Percentiles rank a stretch among this genome's conserved stretches.
phyloP scores from a whole-genome alignment of 2,113 vertebrate genomes.

The Sminthopsis crassicaudata region DNA sequence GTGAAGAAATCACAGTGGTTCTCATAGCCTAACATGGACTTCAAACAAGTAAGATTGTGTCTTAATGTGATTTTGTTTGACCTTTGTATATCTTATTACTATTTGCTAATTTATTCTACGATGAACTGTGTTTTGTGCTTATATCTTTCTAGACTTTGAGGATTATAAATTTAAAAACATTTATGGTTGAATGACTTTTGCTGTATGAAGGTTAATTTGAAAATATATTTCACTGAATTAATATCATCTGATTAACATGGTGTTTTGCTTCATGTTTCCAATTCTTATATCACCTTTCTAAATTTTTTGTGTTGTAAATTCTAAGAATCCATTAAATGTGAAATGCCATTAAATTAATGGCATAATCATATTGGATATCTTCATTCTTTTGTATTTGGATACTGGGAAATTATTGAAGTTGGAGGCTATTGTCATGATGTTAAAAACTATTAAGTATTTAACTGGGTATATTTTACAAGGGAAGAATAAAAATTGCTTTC shows the following conservation, averaged over 20 bases:
- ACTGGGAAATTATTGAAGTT: neutral
- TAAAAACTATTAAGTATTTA: neutral
- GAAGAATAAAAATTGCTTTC: neutral
- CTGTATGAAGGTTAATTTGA: no score
- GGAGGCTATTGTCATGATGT: neutral
- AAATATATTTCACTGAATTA: neutral
- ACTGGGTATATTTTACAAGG: neutral
- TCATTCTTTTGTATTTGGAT: neutral
- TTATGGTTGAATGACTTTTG: no score
- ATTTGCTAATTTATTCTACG: no score
- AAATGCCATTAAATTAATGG: neutral
- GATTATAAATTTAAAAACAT: no score
- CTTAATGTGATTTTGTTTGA: no score
- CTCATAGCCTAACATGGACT: no score
- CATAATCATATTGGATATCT: neutral
- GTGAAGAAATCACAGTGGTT: neutral
- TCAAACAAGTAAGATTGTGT: no score
- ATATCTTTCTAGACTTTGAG: no score
- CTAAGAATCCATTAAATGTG: neutral
- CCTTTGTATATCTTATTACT: no score
- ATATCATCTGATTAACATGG: neutral
- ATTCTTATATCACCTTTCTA: neutral
- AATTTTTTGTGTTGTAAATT: neutral
- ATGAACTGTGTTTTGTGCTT: no score
- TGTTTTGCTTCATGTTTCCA: neutral